Percentiles rank a stretch among this genome's conserved stretches.
phyloP scores from a whole-genome alignment of 2,888 invertebrate genomes.

The Campopleginae sp. region DNA sequence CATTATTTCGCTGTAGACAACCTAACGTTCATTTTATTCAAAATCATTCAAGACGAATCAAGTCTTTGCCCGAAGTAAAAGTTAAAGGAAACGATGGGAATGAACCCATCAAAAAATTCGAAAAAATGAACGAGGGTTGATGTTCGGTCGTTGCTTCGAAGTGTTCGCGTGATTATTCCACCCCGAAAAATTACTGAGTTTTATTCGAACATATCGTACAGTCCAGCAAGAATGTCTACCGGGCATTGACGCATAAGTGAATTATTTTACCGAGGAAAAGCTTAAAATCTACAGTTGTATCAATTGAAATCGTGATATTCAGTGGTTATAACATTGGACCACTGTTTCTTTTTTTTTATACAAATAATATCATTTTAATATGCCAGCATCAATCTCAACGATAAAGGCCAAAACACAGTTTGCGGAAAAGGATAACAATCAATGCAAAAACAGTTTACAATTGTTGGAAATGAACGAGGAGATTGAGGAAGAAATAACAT shows the following conservation, averaged over 20 bases:
- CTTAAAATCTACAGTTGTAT: neutral
- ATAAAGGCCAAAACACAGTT: conserved; percentile 27
- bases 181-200: neutral
- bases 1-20: conserved; percentile 32
- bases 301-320: neutral
- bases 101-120: neutral
- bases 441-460: conserved; percentile 35
- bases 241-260: neutral
- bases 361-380: conserved; percentile 1
- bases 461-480: conserved; percentile 40
- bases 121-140: neutral
- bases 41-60: conserved; percentile 44
- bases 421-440: conserved; percentile 34
- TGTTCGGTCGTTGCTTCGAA: neutral
- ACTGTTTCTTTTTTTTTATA: neutral
- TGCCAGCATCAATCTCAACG: conserved; percentile 45
- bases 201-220: neutral
- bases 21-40: conserved; percentile 47
- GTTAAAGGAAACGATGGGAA: neutral
- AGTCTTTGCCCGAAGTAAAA: conserved; percentile 12
- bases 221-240: conserved; percentile 4
- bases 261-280: neutral
- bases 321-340: neutral
- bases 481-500: conserved; percentile 61
- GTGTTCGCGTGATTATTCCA: neutral